These are phyloP conservation scores for Thymelicus lineola DNA, from an alignment of 2,888 invertebrate genomes.

Conservation along the genomic window DNA sequence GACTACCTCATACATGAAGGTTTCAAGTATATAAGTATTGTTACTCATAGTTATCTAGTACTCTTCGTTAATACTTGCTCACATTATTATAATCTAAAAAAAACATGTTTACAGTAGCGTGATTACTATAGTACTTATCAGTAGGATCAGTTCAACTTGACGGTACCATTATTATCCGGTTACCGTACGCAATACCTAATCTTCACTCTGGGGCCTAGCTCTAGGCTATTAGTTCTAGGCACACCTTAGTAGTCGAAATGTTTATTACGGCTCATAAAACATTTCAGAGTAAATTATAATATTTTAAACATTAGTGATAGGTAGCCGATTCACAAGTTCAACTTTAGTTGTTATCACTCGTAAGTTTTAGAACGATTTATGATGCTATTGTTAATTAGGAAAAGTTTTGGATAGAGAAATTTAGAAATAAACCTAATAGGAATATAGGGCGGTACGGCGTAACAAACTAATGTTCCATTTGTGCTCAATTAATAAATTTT, in stretches of 20 bases:
- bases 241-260: not conserved
- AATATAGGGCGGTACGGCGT: not conserved
- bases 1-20: too few species aligned
- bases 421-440: constrained; percentile 5
- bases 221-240: not conserved
- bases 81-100: too few species aligned
- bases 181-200: not conserved
- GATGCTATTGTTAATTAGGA: constrained; percentile 13
- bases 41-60: too few species aligned
- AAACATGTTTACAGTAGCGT: too few species aligned
- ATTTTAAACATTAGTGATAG: not conserved
- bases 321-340: constrained; percentile 6
- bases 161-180: not conserved
- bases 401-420: constrained; percentile 13
- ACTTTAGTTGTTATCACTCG: not conserved
- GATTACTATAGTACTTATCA: too few species aligned
- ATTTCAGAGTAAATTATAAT: not conserved
- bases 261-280: not conserved
- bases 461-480: not conserved
- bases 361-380: constrained; percentile 11
- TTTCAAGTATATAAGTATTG: too few species aligned
- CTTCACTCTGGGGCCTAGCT: constrained; percentile 12
- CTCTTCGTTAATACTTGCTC: too few species aligned
- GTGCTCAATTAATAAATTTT: not conserved
- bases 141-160: not conserved